phyloP scores from a whole-genome alignment of 2,113 vertebrate species.

The Sapajus apella region DNA sequence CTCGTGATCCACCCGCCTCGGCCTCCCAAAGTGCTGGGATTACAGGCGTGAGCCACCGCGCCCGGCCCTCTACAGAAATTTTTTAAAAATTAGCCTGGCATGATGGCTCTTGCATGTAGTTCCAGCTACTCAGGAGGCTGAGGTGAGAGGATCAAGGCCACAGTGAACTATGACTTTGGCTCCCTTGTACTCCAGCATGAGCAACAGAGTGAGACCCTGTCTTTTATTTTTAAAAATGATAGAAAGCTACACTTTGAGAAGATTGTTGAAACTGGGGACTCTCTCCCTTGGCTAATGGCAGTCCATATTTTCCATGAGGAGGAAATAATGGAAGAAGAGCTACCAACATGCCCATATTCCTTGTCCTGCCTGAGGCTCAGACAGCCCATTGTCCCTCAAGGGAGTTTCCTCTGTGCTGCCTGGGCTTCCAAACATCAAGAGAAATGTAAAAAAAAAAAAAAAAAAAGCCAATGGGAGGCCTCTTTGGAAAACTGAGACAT shows the following conservation, averaged over 20 bases:
- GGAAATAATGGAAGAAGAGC: background rate
- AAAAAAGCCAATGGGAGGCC: background rate
- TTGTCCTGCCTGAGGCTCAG: background rate
- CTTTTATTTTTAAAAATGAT: background rate
- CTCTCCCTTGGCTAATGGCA: background rate
- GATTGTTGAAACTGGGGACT: background rate
- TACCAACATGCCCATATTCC: background rate
- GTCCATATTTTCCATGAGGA: slow-evolving; percentile 1
- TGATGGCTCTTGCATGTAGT: background rate
- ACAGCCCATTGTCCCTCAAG: background rate
- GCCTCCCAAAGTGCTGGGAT: too few relatives aligned
- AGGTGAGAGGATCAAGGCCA: background rate
- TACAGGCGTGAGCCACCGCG: too few relatives aligned
- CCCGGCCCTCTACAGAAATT: too few relatives aligned
- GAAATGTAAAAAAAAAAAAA: background rate
- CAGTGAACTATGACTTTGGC: background rate
- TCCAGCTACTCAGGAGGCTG: background rate
- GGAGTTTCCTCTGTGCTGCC: background rate
- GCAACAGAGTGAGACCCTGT: background rate
- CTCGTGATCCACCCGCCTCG: too few relatives aligned
- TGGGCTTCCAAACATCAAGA: background rate
- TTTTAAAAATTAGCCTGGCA: too few relatives aligned
- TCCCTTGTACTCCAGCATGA: background rate
- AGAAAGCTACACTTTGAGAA: background rate
- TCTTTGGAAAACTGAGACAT: slow-evolving; percentile 25